phyloP scores from a whole-genome alignment of 2,113 vertebrate genomes.

The Neoarius graeffei region DNA sequence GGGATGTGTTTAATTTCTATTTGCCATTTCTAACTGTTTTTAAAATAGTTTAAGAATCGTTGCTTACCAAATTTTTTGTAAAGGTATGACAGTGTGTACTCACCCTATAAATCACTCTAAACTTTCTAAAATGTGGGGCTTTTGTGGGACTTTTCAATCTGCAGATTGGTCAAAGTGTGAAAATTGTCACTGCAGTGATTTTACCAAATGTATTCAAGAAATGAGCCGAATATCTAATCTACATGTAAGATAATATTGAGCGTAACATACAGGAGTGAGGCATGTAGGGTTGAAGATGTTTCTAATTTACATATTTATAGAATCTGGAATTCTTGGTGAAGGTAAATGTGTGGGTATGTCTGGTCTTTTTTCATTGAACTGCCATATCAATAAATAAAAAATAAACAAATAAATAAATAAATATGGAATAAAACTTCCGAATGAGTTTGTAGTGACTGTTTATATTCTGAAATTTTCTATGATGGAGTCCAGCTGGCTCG shows the following conservation, averaged over 20 bases:
- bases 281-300: not conserved
- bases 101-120: not conserved
- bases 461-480: not conserved
- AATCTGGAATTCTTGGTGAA: not conserved
- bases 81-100: not conserved
- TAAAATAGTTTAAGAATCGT: not conserved
- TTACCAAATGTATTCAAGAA: not conserved
- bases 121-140: not conserved
- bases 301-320: not conserved
- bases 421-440: not conserved
- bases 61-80: not conserved
- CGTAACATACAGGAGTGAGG: not conserved
- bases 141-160: not conserved
- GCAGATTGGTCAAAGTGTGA: not conserved
- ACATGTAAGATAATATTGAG: not conserved
- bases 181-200: not conserved
- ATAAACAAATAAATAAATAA: too few species aligned
- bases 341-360: not conserved
- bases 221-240: not conserved
- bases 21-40: not conserved
- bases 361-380: not conserved
- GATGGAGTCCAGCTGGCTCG: conserved; percentile 17
- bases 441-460: not conserved
- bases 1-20: not conserved
- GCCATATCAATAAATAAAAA: not conserved